Percentiles rank a stretch among this genome's conserved stretches.
Conservation (phyloP, 2,888 invertebrate species). For the Drosophila prolongata region DNA sequence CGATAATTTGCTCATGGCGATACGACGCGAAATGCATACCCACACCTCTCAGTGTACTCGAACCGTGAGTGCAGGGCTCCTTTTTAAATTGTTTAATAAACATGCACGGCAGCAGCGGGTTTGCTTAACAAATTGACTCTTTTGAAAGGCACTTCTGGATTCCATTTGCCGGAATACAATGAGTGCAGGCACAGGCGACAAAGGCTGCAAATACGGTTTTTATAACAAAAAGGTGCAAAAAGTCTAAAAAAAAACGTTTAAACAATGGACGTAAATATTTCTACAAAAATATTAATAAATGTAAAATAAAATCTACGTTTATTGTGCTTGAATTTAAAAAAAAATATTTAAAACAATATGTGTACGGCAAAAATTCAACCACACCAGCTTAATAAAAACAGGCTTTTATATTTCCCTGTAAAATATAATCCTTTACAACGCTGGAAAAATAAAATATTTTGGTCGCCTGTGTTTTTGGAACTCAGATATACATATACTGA, state of each 20-base stretch:
- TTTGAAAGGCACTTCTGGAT: conserved; percentile 8
- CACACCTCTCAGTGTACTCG: conserved; percentile 1
- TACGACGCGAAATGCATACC: conserved; percentile 31
- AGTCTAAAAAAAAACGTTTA: background rate
- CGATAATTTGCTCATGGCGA: conserved; percentile 72
- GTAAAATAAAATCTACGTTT: too few relatives aligned
- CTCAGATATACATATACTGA: conserved; percentile 7
- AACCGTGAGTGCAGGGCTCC: conserved; percentile 20
- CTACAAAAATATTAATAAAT: too few relatives aligned
- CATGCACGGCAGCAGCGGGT: conserved; percentile 16
- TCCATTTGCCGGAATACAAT: conserved; percentile 10
- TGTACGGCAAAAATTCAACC: background rate
- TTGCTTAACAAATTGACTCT: conserved; percentile 34
- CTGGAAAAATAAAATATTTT: background rate
- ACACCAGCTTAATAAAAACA: background rate
- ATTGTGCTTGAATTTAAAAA: too few relatives aligned
- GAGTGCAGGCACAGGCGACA: conserved; percentile 18
- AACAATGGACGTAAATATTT: too few relatives aligned
- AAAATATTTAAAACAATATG: background rate
- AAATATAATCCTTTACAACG: too few relatives aligned
- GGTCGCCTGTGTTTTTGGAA: conserved; percentile 6
- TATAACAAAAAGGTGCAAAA: too few relatives aligned
- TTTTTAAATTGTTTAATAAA: conserved; percentile 50
- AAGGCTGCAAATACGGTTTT: background rate
- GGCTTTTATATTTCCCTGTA: too few relatives aligned